A percentile compares a stretch with the other conserved stretches of the same genome.
These are phyloP conservation scores for Urocolius indicus DNA, from an alignment of 2,113 vertebrate species.

Conservation along the genomic window DNA sequence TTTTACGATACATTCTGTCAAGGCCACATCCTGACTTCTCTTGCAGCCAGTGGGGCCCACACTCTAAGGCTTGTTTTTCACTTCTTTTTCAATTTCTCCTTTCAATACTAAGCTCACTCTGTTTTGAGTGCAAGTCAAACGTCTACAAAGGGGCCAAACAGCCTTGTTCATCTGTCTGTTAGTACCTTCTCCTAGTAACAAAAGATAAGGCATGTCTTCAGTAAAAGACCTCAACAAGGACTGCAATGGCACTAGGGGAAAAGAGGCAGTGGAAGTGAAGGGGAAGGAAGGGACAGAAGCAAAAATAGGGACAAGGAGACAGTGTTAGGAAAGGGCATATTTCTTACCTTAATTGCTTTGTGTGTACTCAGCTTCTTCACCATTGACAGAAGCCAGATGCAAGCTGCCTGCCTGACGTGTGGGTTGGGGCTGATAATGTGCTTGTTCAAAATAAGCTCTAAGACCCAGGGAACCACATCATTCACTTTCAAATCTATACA, in stretches of 20 bases:
- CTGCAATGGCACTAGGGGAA: background rate
- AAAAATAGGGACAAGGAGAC: background rate
- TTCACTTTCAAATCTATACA: conserved; percentile 86
- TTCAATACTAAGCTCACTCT: background rate
- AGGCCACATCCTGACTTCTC: no score
- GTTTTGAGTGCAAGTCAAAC: background rate
- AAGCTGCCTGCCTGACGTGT: conserved; percentile 92
- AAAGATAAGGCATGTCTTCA: background rate
- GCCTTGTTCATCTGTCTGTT: background rate
- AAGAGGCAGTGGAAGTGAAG: background rate
- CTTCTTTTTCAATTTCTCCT: no score
- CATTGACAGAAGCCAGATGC: conserved; percentile 95
- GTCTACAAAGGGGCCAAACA: background rate
- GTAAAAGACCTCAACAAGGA: background rate
- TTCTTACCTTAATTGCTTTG: conserved; percentile 89
- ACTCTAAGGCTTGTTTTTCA: no score
- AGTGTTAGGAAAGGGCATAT: background rate
- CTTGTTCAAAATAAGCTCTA: conserved; percentile 88
- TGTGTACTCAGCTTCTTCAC: conserved; percentile 93
- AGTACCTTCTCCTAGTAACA: background rate
- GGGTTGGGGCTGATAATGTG: conserved; percentile 92
- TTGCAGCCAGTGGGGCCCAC: no score
- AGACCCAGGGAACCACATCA: conserved; percentile 92
- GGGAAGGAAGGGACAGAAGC: background rate
- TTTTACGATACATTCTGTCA: no score